A percentile compares a stretch with the other conserved stretches of the same genome.
Evolutionary conservation across 2,113 vertebrate genomes (phyloP).

Genomic region (Lasiurus borealis): DNA sequence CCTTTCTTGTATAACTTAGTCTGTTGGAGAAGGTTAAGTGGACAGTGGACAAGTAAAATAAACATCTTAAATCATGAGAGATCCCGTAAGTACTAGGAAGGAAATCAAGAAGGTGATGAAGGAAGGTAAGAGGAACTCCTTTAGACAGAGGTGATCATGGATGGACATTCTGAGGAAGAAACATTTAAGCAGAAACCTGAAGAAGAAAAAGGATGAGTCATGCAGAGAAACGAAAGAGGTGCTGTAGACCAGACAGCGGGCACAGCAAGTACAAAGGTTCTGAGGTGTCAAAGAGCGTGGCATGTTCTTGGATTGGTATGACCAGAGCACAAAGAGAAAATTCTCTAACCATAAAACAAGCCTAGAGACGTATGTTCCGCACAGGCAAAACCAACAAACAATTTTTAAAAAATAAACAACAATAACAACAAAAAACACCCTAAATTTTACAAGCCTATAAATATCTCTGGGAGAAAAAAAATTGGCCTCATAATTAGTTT

Average conservation of each 20-base stretch:
- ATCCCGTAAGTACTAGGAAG: not conserved
- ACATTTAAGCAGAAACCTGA: not conserved
- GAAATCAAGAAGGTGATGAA: not conserved
- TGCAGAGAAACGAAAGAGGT: not conserved
- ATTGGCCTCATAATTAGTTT: not conserved
- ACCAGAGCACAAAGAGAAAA: not conserved
- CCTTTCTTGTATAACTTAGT: not conserved
- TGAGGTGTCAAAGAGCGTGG: not conserved
- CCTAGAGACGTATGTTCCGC: not conserved
- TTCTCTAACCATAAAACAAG: not conserved
- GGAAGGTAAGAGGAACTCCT: not conserved
- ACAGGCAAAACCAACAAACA: constrained; percentile 26
- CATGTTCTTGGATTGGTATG: not conserved
- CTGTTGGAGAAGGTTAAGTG: not conserved
- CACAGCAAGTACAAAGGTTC: not conserved
- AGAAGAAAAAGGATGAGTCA: not conserved
- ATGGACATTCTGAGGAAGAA: not conserved
- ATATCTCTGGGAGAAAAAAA: constrained; percentile 16
- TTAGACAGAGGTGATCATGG: not conserved
- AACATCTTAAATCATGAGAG: not conserved
- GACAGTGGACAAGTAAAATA: not conserved
- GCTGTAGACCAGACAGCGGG: not conserved
- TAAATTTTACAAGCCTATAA: constrained; percentile 14
- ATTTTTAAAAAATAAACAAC: not conserved
- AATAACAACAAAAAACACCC: not conserved